Evolutionary conservation across 2,888 invertebrate species (phyloP).

Genomic region (Drosophila colorata): DNA sequence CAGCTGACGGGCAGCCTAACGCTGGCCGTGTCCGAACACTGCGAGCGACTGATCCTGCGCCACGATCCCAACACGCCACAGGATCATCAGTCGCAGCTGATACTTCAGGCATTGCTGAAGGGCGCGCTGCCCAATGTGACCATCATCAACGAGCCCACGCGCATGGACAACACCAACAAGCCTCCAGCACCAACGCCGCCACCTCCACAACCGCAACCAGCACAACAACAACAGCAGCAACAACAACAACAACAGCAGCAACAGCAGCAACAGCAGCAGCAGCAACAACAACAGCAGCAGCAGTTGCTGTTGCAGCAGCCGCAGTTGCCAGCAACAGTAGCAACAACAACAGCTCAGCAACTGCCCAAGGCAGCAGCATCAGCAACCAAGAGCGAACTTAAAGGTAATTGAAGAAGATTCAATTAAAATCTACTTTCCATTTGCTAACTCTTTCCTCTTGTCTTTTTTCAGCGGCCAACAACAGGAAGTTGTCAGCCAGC

Average conservation of each 20-base stretch:
- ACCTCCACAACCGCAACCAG: constrained; percentile 19
- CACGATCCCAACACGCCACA: constrained; percentile 88
- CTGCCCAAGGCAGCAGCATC: constrained; percentile 43
- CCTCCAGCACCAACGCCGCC: constrained; percentile 41
- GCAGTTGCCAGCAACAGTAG: constrained; percentile 37
- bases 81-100: constrained; percentile 85
- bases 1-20: constrained; percentile 88
- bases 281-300: constrained; percentile 36
- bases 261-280: constrained; percentile 39
- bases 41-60: constrained; percentile 88
- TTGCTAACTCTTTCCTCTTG: not conserved
- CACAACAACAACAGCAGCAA: constrained; percentile 28
- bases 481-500: constrained; percentile 55
- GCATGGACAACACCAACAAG: constrained; percentile 63
- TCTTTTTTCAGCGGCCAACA: constrained; percentile 46
- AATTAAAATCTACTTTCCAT: not conserved
- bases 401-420: constrained; percentile 39
- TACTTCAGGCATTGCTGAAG: constrained; percentile 84
- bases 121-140: constrained; percentile 85
- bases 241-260: constrained; percentile 41
- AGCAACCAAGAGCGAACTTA: constrained; percentile 48
- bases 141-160: constrained; percentile 84
- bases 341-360: constrained; percentile 37
- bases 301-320: constrained; percentile 36
- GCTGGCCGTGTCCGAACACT: constrained; percentile 89